Conservation (phyloP, 2,113 vertebrate species). For the Turdus rufiventris region DNA sequence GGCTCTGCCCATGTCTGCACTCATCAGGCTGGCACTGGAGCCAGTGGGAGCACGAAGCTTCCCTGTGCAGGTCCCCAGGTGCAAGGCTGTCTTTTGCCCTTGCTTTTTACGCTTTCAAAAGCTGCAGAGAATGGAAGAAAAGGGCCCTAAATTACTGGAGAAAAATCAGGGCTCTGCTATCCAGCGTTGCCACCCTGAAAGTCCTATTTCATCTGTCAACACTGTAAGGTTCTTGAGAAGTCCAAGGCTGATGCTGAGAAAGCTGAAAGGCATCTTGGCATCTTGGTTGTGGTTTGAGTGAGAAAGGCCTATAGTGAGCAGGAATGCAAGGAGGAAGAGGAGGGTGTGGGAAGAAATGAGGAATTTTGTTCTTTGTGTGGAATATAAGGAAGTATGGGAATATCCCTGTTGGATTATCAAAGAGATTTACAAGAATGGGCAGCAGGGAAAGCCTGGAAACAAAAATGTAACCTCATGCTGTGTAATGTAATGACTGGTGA, state of each 20-base stretch:
- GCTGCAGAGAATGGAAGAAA: background rate
- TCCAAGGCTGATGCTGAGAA: background rate
- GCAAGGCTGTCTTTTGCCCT: background rate
- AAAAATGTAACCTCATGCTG: background rate
- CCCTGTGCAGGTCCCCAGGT: background rate
- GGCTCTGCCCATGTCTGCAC: background rate
- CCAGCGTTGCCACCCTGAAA: background rate
- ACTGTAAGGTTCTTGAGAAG: background rate
- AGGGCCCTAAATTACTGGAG: background rate
- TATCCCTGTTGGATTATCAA: background rate
- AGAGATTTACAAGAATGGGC: background rate
- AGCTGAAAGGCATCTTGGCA: background rate
- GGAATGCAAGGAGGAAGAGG: background rate
- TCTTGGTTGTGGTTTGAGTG: background rate
- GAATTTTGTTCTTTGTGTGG: background rate
- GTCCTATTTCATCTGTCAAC: background rate
- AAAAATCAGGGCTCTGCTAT: background rate
- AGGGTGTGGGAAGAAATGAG: conserved; percentile 6
- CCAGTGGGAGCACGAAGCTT: background rate
- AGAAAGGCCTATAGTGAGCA: background rate
- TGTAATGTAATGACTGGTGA: background rate
- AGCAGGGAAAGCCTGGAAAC: background rate
- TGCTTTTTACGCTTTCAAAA: background rate
- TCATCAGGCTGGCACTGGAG: background rate
- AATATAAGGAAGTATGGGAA: conserved; percentile 36